Evolutionary conservation across 2,888 invertebrate genomes (phyloP), one percentile per base, ranked within the genome.

Genomic region (Drosophila diplacantha): DNA sequence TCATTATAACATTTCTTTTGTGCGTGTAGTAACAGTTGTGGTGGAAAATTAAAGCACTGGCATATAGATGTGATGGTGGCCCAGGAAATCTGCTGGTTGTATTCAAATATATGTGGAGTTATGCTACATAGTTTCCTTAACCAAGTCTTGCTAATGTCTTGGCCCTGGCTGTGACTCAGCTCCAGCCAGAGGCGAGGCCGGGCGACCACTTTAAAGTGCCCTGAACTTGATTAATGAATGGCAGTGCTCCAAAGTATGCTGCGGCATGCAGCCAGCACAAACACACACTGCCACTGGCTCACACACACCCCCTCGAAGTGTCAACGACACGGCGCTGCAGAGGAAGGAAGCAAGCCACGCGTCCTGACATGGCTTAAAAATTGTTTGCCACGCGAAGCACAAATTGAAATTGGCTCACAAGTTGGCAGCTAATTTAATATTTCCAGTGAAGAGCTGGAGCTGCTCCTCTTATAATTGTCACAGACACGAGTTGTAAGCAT

Each of bases 161-260:
- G 31, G 5, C 44, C 6, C 7, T 14, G 14, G 31, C 14, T 18
- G 44, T 46, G 31, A 11, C 14, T 11, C n/a, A 8, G 34, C 5
- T 16, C 2, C 12, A 38, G 37, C 14, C 53, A 32, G 26, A 20
- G 34, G 14, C 34, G 55, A 56, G 55, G 51, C 39, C 44, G 37
- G 51, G 72, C 58, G 63, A 38, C 46, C 71, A 80, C 81, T 80
- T 82, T 82, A 82, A 82, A 79, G 77, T 79, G 76, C 82, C 67
- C 74, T 79, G 77, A 81, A 79, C 80, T 81, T 82, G 77, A 78
- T 78, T 82, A 78, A 82, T 78, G 80, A 77, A 77, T 76, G 72
- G 65, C 77, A 56, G 69, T 72, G 76, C 80, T 74, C 65, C 60
- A 82, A 82, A 77, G 73, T 82, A 71, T 74, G 73, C 83, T 74